Evolutionary conservation across 1,140 invertebrate species (phyloP).

Genomic region (Oncopeltus fasciatus): DNA sequence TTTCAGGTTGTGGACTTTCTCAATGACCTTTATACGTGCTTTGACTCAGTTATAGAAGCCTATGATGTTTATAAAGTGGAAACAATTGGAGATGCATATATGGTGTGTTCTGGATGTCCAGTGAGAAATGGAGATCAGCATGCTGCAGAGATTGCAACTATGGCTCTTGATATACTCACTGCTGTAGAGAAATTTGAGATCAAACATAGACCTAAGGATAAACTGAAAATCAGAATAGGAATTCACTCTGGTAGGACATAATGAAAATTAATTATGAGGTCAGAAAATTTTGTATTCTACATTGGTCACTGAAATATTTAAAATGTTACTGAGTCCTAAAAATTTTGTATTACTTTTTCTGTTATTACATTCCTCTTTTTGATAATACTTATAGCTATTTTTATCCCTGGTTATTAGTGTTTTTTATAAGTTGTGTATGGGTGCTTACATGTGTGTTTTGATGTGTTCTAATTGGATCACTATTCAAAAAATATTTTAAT

Average conservation of each 20-base stretch:
- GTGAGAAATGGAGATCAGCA: conserved; percentile 65
- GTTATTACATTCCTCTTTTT: too few relatives aligned
- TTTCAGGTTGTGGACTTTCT: conserved; percentile 82
- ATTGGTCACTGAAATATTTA: too few relatives aligned
- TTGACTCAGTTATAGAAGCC: conserved; percentile 78
- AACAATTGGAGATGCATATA: conserved; percentile 81
- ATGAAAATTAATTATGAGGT: background rate
- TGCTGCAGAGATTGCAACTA: conserved; percentile 81
- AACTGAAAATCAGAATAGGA: conserved; percentile 74
- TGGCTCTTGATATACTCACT: conserved; percentile 73
- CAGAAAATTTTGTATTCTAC: too few relatives aligned
- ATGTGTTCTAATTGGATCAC: too few relatives aligned
- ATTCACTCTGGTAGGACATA: conserved; percentile 62
- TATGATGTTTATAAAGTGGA: conserved; percentile 91
- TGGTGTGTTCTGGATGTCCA: conserved; percentile 77
- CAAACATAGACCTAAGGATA: conserved; percentile 67
- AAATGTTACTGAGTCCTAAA: too few relatives aligned
- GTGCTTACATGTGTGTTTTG: too few relatives aligned
- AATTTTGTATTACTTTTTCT: too few relatives aligned
- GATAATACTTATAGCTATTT: too few relatives aligned
- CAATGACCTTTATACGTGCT: conserved; percentile 85
- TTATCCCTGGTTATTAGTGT: too few relatives aligned
- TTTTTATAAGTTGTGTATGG: too few relatives aligned
- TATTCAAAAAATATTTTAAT: too few relatives aligned
- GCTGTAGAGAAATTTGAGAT: conserved; percentile 77